Base-by-base conservation (phyloP, 2,888 invertebrate species). In the Proisotoma minuta region DNA sequence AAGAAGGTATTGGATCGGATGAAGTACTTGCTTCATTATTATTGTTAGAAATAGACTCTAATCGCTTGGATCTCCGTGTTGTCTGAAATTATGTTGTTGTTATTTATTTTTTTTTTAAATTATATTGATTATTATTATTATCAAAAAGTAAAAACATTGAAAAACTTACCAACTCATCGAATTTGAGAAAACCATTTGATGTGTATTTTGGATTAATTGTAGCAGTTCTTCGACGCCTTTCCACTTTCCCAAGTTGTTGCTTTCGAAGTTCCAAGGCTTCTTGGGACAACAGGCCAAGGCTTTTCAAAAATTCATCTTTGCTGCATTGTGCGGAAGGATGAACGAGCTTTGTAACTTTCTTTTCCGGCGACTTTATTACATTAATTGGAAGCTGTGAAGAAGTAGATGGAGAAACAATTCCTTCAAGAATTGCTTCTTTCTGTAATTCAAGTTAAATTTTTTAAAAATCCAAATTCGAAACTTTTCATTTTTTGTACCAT, bases 121-220 rank as follows among this genome's bases (percentile, higher is more conserved):
- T n/a, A n/a, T n/a, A n/a, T n/a, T n/a, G n/a, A n/a, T n/a, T n/a
- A n/a, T n/a, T n/a, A n/a, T n/a, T n/a, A n/a, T n/a, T n/a, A n/a
- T n/a, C n/a, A n/a, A n/a, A 50, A 5, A 24, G 8, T 26, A 24
- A 29, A 8, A 29, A 29, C 28, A 8, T 50, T 10, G 8, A 54
- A 34, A 10, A 34, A 34, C 18, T 56, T 56, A 56, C 56, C 47
- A 52, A 18, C 8, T 62, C 58, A 18, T 43, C 51, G 3, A 66
- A 48, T 43, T 67, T 68, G 12, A 63, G 63, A n/a, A 67, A 62
- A 15, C 60, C 62, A 47, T 60, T 59, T 1, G 65, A 53, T 26
- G 57, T 70, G 50, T 73, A 73, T 47, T 71, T 73, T 1, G 71
- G 71, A 54, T 73, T 73, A 4, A 71, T 70, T 1, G 70, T 73